Conservation (phyloP, 2,888 invertebrate species). For the Torymus texanus region DNA sequence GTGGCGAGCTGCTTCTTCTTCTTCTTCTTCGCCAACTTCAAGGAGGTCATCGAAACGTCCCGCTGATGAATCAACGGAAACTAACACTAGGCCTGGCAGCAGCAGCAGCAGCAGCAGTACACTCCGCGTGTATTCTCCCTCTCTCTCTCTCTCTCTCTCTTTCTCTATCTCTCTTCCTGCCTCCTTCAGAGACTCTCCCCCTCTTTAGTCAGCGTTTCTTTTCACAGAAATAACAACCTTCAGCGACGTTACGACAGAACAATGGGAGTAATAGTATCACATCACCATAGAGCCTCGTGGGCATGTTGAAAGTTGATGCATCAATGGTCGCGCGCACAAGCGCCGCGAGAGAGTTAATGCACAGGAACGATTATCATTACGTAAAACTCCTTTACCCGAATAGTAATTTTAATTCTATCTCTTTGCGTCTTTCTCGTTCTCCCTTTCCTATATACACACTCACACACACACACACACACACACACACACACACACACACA, state of each 20-base stretch:
- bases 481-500: too few relatives aligned
- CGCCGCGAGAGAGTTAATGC: conserved; percentile 22
- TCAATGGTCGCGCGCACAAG: conserved; percentile 41
- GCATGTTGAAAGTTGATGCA: conserved; percentile 52
- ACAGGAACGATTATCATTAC: conserved; percentile 50
- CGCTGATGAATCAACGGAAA: conserved; percentile 56
- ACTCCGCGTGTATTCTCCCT: not conserved
- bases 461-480: too few relatives aligned
- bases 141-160: not conserved
- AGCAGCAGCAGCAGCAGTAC: not conserved
- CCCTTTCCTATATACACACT: not conserved
- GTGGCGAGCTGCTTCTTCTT: conserved; percentile 52
- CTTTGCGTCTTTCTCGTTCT: not conserved
- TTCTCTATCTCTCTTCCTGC: conserved; percentile 8
- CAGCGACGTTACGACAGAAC: conserved; percentile 54
- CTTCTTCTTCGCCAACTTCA: conserved; percentile 42
- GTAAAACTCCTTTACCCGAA: conserved; percentile 39
- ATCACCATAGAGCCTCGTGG: conserved; percentile 48
- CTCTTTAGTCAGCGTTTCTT: conserved; percentile 48
- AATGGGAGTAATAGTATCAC: conserved; percentile 57
- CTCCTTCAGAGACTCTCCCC: conserved; percentile 7
- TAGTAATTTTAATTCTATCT: conserved; percentile 20
- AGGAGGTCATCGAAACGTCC: conserved; percentile 58
- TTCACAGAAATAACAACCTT: conserved; percentile 52
- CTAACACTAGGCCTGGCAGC: conserved; percentile 15